Evolutionary conservation across 2,113 vertebrate genomes (phyloP), one percentile per base, ranked within the genome.

Genomic region (Catharus fuscescens): DNA sequence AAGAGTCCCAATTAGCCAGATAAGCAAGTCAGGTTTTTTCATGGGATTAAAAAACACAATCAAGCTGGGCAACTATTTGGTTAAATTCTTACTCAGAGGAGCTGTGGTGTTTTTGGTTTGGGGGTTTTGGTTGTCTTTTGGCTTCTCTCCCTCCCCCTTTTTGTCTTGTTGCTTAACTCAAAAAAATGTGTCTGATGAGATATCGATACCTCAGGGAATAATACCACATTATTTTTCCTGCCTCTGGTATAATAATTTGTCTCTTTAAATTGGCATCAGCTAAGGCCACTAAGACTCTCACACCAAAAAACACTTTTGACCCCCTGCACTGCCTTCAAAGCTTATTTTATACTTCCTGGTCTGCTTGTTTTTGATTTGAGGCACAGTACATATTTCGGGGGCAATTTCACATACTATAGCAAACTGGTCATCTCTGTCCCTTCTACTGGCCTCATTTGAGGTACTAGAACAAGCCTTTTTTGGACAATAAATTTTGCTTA

Each of bases 181-280:
- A 85, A 48, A 36, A 70, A 67, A 45, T 6, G 18, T 87, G 36
- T 88, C 82, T 95, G 73, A 91, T 86, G 80, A 95, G 80, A 91
- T 92, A 85, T 61, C 10, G 3, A 69, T 85, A 69, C 66, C 70
- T 65, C 17, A 2, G 81, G 91, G 73, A 95, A 95, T 72, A 94
- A 81, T 62, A 79, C 36, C 84, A 92, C 87, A 70, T 95, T 95
- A 85, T 88, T 80, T 95, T 78, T 92, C 82, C 81, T 80, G 84
- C 71, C 88, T 88, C 78, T 87, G 17, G 61, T 72, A 21, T 90
- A 92, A 94, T 90, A 5, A 83, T 93, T 92, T 94, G 81, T 95
- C 94, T 95, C 84, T 94, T 95, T 93, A 94, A 95, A 95, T 94
- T 85, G 81, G 65, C 66, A 90, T 91, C 81, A 95, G 50, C 70